Conservation (phyloP, 2,113 vertebrate genomes). For the Clarias macrocephalus region DNA sequence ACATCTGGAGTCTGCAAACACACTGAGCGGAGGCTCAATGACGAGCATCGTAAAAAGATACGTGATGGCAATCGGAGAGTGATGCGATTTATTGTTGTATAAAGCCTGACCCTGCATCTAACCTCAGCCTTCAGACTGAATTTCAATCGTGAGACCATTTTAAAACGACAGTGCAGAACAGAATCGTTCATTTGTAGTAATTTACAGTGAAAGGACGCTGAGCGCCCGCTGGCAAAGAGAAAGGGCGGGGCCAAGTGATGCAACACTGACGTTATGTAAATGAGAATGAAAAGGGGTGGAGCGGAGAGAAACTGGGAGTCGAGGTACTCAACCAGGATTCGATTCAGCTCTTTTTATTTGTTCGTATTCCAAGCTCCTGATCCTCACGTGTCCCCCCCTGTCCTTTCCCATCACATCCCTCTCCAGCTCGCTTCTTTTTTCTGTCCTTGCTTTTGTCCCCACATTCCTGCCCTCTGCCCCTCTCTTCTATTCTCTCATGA, state of each 20-base stretch:
- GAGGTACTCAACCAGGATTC: neutral
- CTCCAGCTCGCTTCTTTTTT: neutral
- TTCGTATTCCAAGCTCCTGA: neutral
- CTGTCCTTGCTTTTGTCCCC: neutral
- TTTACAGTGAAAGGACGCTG: neutral
- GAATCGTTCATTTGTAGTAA: neutral
- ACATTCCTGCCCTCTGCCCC: neutral
- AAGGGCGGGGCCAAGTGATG: neutral
- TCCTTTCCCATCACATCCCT: neutral
- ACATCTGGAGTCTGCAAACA: constrained; percentile 17
- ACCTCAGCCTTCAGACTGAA: neutral
- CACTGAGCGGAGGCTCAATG: neutral
- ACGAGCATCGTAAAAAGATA: neutral
- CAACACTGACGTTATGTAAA: neutral
- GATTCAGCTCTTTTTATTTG: neutral
- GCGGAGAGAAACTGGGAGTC: neutral
- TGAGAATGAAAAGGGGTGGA: neutral
- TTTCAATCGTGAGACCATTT: neutral
- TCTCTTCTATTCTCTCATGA: neutral
- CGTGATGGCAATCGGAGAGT: neutral
- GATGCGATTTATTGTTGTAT: neutral
- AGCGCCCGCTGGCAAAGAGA: neutral
- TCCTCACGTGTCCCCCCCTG: neutral
- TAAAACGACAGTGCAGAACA: neutral
- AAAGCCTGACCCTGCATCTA: neutral